A percentile compares a stretch with the other conserved stretches of the same genome.
phyloP scores from a whole-genome alignment of 2,113 vertebrate genomes.

The Oxygymnocypris stewartii region DNA sequence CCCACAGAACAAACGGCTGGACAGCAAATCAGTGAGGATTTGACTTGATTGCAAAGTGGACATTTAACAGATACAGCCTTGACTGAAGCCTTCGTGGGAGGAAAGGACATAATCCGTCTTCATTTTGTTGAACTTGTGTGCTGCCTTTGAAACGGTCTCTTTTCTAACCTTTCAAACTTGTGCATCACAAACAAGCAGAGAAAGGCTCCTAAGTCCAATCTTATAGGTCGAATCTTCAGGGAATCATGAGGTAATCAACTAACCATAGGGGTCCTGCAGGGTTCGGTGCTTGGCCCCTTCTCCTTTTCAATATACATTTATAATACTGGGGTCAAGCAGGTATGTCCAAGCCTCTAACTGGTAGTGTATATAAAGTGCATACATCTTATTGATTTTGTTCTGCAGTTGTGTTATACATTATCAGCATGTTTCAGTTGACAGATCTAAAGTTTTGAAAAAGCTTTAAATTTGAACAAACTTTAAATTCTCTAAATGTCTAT shows the following conservation, averaged over 20 bases:
- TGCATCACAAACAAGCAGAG: not conserved
- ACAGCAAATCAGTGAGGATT: not conserved
- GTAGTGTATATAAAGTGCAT: not conserved
- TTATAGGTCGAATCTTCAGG: not conserved
- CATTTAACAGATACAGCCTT: not conserved
- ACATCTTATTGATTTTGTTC: not conserved
- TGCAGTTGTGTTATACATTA: not conserved
- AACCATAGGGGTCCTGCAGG: not conserved
- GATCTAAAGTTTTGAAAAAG: not conserved
- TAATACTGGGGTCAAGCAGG: not conserved
- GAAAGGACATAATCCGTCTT: not conserved
- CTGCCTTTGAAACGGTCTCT: not conserved
- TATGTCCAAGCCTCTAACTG: slow-evolving; percentile 20
- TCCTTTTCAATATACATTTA: not conserved
- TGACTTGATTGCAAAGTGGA: not conserved
- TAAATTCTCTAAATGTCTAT: not conserved
- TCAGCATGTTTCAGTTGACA: not conserved
- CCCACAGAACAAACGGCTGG: not conserved
- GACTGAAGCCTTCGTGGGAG: not conserved
- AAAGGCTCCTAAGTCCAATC: not conserved
- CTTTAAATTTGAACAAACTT: not conserved
- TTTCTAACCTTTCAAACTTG: not conserved
- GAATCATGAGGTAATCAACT: not conserved
- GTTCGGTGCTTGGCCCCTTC: not conserved
- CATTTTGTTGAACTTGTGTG: not conserved